Evolutionary conservation across 2,888 invertebrate genomes (phyloP).

Genomic region (Xestia xanthographa): DNA sequence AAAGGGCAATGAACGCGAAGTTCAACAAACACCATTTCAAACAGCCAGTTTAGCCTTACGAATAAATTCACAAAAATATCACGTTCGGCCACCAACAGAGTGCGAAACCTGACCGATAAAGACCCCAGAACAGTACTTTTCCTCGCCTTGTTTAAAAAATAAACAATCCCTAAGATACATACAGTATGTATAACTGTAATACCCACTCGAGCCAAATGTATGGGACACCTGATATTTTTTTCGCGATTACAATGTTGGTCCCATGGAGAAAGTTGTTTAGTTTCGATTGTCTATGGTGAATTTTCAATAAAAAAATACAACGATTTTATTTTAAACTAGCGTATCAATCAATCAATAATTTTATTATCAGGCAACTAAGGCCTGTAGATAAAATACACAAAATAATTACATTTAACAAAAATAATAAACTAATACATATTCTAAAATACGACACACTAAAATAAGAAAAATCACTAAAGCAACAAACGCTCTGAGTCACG

Average conservation of each 20-base stretch:
- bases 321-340: not conserved
- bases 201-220: not conserved
- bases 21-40: conserved; percentile 36
- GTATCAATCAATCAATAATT: too few relatives aligned
- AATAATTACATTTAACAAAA: too few relatives aligned
- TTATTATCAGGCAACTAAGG: too few relatives aligned
- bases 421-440: too few relatives aligned
- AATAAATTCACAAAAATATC: conserved; percentile 59
- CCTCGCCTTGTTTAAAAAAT: conserved; percentile 27
- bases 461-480: too few relatives aligned
- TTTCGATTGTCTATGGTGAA: too few relatives aligned
- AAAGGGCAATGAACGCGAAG: conserved; percentile 36
- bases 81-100: conserved; percentile 47
- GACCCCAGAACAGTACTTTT: conserved; percentile 20
- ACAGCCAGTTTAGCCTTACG: not conserved
- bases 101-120: conserved; percentile 44
- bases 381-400: too few relatives aligned
- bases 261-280: too few relatives aligned
- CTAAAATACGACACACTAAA: too few relatives aligned
- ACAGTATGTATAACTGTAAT: not conserved
- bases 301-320: not conserved
- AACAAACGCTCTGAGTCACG: too few relatives aligned
- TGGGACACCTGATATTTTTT: not conserved
- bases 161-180: conserved; percentile 7
- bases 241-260: too few relatives aligned